These are phyloP conservation scores for Periophthalmodon schlosseri DNA, from an alignment of 2,113 vertebrate species.

Conservation along the genomic window DNA sequence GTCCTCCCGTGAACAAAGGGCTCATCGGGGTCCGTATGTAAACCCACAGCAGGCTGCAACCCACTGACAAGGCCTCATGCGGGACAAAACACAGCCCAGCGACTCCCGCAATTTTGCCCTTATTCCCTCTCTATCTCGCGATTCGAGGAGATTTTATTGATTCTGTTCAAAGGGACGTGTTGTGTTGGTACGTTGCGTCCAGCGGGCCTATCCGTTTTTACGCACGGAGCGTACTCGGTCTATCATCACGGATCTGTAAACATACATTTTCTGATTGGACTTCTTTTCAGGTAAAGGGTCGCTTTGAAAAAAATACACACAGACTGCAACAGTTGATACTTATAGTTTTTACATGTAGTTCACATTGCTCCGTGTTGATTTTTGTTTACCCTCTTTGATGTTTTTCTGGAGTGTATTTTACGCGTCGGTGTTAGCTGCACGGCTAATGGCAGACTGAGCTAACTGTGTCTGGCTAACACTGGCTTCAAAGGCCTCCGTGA, in stretches of 20 bases:
- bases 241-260: conserved; percentile 75
- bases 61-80: conserved; percentile 73
- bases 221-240: conserved; percentile 73
- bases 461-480: conserved; percentile 39
- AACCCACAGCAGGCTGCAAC: conserved; percentile 74
- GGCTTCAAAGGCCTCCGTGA: conserved; percentile 31
- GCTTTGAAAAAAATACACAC: conserved; percentile 17
- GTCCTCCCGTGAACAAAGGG: conserved; percentile 83
- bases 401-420: conserved; percentile 42
- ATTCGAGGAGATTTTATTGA: conserved; percentile 55
- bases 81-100: conserved; percentile 64
- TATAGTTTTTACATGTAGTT: accelerated
- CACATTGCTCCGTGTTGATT: background rate
- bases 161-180: conserved; percentile 62
- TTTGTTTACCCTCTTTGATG: conserved; percentile 16
- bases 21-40: conserved; percentile 80
- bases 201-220: conserved; percentile 71
- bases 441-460: conserved; percentile 47
- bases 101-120: conserved; percentile 57
- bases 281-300: conserved; percentile 73
- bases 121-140: conserved; percentile 35
- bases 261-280: conserved; percentile 68
- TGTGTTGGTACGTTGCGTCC: conserved; percentile 67
- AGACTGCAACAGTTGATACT: too few species aligned
- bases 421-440: conserved; percentile 51